Evolutionary conservation across 2,888 invertebrate genomes (phyloP), one percentile per base, ranked within the genome.

Genomic region (Pristionchus fissidentatus): DNA sequence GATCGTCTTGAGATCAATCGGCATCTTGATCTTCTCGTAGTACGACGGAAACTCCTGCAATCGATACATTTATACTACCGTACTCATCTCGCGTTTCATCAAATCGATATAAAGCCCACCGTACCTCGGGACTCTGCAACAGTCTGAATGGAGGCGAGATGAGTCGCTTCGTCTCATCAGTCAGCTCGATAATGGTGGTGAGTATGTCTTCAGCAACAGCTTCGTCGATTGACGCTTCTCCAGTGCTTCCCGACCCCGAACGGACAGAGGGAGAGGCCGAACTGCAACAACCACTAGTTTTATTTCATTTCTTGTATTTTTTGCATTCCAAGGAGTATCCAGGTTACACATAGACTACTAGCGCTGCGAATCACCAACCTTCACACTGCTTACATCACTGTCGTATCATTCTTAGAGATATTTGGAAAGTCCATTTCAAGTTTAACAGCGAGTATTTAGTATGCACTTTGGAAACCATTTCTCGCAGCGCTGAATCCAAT

Each of bases 1-100:
- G 84, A 99, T 97, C 85, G 95, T 95, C 93, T 97, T 96, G 90
- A 99, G 93, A 93, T 99, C 99, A 86, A 99, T 96, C 0, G 99
- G 99, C 86, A 95, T 95, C 85, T 97, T 96, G 84, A 98, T 97
- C 0, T 97, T 95, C 89, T 96, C 96, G 93, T 96, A 98, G 93
- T 99, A 99, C 91, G 97, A 96, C 0, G 98, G 98, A 93, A 97
- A 98, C 85, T 96, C 95, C 93, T 95, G 92, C 55, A 35, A 35
- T 66, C 32, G 70, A 35, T 62, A 49, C 19, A 43, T 80, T 0
- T 4, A 62, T 46, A 29, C 19, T 46, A 46, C 60, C 13, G 60
- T 60, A 62, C 35, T 38, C 38, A 5, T 29, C n/a, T 55, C 55
- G 55, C 7, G 26, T 52, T 35, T 52, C 60, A 29, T 13, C 8